Conservation (phyloP, 2,113 vertebrate genomes). For the Gopherus flavomarginatus region DNA sequence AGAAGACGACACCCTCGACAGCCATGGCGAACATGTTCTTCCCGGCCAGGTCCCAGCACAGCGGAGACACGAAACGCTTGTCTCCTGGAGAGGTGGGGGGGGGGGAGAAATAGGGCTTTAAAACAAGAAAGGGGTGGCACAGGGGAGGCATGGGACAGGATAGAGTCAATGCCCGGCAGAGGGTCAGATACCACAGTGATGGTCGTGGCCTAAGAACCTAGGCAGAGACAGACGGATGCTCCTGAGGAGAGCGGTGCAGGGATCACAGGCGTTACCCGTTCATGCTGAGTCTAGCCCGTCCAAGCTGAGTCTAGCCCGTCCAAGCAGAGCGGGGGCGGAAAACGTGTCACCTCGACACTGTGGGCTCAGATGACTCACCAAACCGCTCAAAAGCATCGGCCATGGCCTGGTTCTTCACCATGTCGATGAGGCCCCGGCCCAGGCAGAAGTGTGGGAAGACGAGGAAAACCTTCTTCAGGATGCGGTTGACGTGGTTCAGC, state of each 20-base stretch:
- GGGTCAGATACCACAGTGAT: not conserved
- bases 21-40: constrained; percentile 95
- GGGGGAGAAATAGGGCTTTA: too few species aligned
- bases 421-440: constrained; percentile 93
- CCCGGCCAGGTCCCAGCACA: constrained; percentile 92
- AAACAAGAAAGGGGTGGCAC: not conserved
- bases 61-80: constrained; percentile 85
- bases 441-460: constrained; percentile 97
- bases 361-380: constrained; percentile 71
- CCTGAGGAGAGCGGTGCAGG: not conserved
- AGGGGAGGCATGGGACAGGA: not conserved
- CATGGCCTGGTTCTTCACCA: constrained; percentile 97
- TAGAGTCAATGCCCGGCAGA: not conserved
- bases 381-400: constrained; percentile 91
- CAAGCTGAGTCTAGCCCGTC: not conserved
- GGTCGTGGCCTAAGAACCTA: not conserved
- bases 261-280: not conserved
- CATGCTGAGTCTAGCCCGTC: not conserved
- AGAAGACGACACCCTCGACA: constrained; percentile 89
- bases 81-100: constrained; percentile 82
- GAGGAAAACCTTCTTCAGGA: constrained; percentile 92
- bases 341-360: not conserved
- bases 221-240: not conserved
- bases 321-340: not conserved
- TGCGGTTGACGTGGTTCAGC: constrained; percentile 87